phyloP scores from a whole-genome alignment of 2,113 vertebrate genomes.

The Mohoua ochrocephala region DNA sequence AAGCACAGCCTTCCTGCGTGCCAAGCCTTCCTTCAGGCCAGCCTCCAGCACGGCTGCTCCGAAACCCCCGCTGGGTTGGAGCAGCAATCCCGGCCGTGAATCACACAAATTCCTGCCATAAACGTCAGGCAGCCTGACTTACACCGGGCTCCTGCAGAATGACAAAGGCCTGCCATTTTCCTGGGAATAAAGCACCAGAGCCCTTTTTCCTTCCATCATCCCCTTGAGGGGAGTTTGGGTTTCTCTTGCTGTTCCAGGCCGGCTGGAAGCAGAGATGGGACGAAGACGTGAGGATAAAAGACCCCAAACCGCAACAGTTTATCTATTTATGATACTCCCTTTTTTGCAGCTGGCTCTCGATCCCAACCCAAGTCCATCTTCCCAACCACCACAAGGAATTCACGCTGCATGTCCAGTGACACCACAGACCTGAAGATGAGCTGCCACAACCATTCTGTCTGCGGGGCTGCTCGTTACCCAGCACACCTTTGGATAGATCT shows the following conservation, averaged over 20 bases:
- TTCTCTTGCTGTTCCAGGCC: background rate
- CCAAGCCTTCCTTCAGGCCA: background rate
- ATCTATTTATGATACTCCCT: background rate
- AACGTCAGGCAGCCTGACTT: background rate
- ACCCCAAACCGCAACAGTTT: background rate
- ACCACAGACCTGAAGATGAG: background rate
- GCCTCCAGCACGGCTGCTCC: background rate
- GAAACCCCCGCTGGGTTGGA: background rate
- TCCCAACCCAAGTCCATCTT: background rate
- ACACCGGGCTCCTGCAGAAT: background rate
- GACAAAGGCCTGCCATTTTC: background rate
- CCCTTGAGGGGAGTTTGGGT: background rate
- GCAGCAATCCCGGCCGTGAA: background rate
- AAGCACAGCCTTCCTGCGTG: background rate
- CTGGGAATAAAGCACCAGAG: background rate
- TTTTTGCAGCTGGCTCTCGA: background rate
- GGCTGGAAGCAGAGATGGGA: background rate
- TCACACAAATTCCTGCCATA: background rate
- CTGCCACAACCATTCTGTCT: background rate
- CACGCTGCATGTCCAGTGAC: accelerated
- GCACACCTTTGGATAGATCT: background rate
- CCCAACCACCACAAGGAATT: background rate
- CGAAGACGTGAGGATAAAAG: background rate
- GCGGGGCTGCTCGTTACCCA: background rate
- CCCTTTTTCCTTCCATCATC: background rate